Evolutionary conservation across 37 sponge, comb jelly and placozoan genomes (phyloP), one percentile per base, ranked within the genome.

Genomic region (Hexactinellida sp.): DNA sequence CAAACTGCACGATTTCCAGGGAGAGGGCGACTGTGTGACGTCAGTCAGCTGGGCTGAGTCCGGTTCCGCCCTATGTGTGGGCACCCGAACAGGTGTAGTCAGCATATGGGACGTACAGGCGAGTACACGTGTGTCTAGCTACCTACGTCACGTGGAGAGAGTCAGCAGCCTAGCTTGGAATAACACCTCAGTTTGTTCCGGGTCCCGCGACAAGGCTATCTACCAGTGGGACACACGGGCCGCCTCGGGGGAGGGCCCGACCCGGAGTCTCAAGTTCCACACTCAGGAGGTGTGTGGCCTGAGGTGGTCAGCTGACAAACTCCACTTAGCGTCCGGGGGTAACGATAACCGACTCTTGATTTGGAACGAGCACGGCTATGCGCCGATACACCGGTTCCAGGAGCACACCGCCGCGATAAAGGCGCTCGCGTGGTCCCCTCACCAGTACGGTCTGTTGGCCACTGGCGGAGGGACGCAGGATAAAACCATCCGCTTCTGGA

Each of bases 381-480:
- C 84, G 0, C 98, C 98, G 1, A 51, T 87, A 16, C 90, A 88
- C 86, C 41, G 88, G 28, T 91, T 94, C 87, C 13, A 90, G 19
- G 94, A 95, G 0, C 99, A 98, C 83, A 82, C 76, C 0, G 99
- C 99, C 23, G 99, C 99, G 25, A 92, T 98, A 39, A 98, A 98
- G 86, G 99, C 99, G 25, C 84, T 98, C 13, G 90, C 99, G 30
- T 98, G 99, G 99, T 98, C 95, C 0, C 99, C 99, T 0, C 96
- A 98, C 54, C 97, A 94, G 82, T 93, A 94, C 82, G 91, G 92
- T 34, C 55, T 95, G 7, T 86, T 98, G 63, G 96, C 93, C 35
- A 90, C 96, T 16, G 99, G 99, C 13, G 99, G 99, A 13, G 99
- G 99, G n/a, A 95, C 99, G 19, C 89, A 90, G 0, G 99, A 98